These are phyloP conservation scores for Melipona bicolor DNA, from an alignment of 2,888 invertebrate genomes.

Conservation along the genomic window DNA sequence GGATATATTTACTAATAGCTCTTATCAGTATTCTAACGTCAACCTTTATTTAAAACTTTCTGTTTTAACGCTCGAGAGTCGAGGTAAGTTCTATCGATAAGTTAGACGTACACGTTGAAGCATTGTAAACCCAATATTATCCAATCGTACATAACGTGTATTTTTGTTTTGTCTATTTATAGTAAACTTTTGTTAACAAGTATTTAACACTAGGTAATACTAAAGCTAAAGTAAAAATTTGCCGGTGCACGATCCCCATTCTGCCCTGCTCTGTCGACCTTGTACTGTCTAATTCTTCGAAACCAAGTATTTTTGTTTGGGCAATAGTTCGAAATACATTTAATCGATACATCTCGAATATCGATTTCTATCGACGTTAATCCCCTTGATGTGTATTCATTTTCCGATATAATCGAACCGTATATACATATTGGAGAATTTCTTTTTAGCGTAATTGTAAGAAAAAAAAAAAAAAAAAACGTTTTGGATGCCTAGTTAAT, in stretches of 20 bases:
- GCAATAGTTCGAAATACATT: not conserved
- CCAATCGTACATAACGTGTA: conserved; percentile 8
- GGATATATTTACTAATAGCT: not conserved
- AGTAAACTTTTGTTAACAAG: conserved; percentile 40
- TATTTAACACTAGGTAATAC: conserved; percentile 18
- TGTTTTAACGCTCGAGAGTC: conserved; percentile 5
- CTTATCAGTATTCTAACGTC: not conserved
- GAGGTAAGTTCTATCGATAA: conserved; percentile 21
- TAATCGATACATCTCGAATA: conserved; percentile 15
- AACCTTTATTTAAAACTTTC: conserved; percentile 1
- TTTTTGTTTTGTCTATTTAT: conserved; percentile 35
- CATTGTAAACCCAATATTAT: conserved; percentile 11
- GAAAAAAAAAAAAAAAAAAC: not conserved
- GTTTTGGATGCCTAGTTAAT: not conserved
- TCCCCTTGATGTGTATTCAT: not conserved
- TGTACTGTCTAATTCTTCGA: conserved; percentile 36
- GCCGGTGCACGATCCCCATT: conserved; percentile 38
- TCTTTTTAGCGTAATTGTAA: too few species aligned
- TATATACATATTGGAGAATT: not conserved
- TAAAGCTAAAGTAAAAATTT: conserved; percentile 49
- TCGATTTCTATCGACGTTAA: not conserved
- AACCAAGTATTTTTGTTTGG: conserved; percentile 37
- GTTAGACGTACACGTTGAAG: not conserved
- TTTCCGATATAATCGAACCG: not conserved
- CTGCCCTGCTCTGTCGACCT: conserved; percentile 57